These are phyloP conservation scores for Xenopus laevis DNA, from an alignment of 2,113 vertebrate species.

Conservation along the genomic window DNA sequence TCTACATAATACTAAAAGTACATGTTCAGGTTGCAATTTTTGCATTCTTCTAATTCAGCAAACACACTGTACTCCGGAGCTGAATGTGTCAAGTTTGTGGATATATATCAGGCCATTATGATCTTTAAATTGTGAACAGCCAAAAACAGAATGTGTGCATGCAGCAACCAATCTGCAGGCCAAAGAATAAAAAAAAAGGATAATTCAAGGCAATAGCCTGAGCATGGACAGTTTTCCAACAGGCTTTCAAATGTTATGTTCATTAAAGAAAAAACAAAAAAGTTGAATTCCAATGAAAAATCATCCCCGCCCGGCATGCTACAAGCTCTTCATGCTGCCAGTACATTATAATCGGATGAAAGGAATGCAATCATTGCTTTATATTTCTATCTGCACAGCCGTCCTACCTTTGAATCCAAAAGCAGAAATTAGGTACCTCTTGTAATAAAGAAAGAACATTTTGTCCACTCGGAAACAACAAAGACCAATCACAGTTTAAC, in stretches of 20 bases:
- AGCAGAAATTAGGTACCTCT: constrained; percentile 5
- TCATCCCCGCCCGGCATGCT: neutral
- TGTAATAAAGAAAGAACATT: constrained; percentile 18
- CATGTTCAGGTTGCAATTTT: too few relatives aligned
- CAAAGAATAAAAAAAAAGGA: neutral
- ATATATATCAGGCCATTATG: too few relatives aligned
- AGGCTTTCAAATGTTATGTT: neutral
- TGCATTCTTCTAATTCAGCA: too few relatives aligned
- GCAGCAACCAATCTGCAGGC: constrained; percentile 2
- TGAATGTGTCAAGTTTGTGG: too few relatives aligned
- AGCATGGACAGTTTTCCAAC: neutral
- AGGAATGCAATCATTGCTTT: neutral
- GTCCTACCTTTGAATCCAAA: constrained; percentile 19
- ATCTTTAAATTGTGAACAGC: too few relatives aligned
- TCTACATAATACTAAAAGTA: too few relatives aligned
- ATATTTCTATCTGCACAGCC: neutral
- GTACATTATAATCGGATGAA: neutral
- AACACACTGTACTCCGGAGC: too few relatives aligned
- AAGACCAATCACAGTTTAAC: neutral
- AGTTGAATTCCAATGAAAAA: neutral
- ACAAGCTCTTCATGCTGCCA: neutral
- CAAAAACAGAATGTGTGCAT: neutral
- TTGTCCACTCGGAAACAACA: neutral
- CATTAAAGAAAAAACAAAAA: neutral
- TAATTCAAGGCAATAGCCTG: neutral